These are phyloP conservation scores for Diaphora mendica DNA, from an alignment of 2,888 invertebrate genomes.

Conservation along the genomic window DNA sequence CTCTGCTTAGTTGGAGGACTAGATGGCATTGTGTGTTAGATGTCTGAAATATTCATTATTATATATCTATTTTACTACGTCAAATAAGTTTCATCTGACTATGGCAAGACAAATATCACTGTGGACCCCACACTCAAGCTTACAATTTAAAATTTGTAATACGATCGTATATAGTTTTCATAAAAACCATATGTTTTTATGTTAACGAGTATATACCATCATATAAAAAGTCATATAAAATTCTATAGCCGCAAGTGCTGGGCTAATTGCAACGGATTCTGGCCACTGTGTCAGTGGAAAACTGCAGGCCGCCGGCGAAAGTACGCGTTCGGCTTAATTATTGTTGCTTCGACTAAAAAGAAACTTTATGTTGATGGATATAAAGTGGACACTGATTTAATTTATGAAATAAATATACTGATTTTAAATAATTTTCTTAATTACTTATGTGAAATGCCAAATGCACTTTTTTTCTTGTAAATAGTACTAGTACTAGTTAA, in stretches of 20 bases:
- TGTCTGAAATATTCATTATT: no score
- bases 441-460: neutral
- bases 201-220: neutral
- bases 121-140: neutral
- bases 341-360: constrained; percentile 38
- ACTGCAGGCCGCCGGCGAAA: constrained; percentile 48
- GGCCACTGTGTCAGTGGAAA: constrained; percentile 62
- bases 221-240: constrained; percentile 42
- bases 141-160: neutral
- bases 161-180: neutral
- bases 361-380: constrained; percentile 33
- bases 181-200: neutral
- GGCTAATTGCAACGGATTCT: constrained; percentile 62
- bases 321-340: constrained; percentile 43
- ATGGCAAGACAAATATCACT: neutral
- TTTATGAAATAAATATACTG: neutral
- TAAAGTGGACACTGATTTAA: constrained; percentile 1
- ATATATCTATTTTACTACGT: neutral
- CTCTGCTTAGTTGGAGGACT: no score
- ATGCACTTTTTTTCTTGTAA: no score
- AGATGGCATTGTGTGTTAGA: no score
- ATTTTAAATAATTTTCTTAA: neutral
- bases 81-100: neutral
- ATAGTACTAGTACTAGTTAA: no score
- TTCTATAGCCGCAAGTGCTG: constrained; percentile 59